A percentile compares a stretch with the other conserved stretches of the same genome.
Conservation (phyloP, 2,113 vertebrate genomes). For the Sitta europaea region DNA sequence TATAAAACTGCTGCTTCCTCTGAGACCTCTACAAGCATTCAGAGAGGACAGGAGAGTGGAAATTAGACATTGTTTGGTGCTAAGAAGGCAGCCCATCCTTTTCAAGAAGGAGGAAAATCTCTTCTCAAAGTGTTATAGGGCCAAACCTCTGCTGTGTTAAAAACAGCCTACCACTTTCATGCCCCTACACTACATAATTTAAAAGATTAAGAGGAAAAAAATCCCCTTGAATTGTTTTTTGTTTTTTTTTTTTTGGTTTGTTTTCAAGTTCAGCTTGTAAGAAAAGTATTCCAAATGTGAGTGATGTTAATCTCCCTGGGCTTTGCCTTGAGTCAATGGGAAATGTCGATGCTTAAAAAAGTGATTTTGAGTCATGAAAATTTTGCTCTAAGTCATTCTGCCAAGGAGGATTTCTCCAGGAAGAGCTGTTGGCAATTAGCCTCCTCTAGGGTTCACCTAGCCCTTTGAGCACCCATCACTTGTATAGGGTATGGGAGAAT, state of each 20-base stretch:
- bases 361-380: not conserved
- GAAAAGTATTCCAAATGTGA: not conserved
- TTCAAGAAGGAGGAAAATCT: not conserved
- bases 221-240: not conserved
- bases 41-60: not conserved
- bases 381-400: not conserved
- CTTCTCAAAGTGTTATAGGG: not conserved
- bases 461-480: rapidly evolving
- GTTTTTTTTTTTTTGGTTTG: not conserved
- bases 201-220: not conserved
- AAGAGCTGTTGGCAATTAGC: not conserved
- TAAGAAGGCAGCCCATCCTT: not conserved
- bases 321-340: not conserved
- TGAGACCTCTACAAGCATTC: not conserved
- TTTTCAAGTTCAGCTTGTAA: not conserved
- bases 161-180: not conserved
- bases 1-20: not conserved
- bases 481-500: not conserved
- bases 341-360: not conserved
- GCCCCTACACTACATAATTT: not conserved
- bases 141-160: not conserved
- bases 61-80: not conserved
- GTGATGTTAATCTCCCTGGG: not conserved
- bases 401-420: not conserved
- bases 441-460: not conserved